phyloP scores from a whole-genome alignment of 2,888 invertebrate species.

The Resseliella maxima region DNA sequence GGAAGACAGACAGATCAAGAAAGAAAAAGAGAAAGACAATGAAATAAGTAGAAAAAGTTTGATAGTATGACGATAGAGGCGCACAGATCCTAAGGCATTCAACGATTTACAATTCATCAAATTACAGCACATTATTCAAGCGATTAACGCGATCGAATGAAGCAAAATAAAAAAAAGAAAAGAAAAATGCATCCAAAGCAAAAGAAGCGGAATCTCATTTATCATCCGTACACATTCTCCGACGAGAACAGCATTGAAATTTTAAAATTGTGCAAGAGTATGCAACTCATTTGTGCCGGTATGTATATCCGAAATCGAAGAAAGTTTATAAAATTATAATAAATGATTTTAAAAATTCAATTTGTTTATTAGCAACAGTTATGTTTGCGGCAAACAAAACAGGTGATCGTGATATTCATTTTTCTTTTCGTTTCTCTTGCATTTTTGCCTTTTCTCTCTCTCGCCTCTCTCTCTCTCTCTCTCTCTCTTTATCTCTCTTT shows the following conservation, averaged over 20 bases:
- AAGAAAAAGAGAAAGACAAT: too few species aligned
- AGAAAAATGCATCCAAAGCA: too few species aligned
- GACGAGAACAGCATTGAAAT: background rate
- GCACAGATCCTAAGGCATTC: background rate
- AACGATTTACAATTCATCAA: slow-evolving; percentile 3
- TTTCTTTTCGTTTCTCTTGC: background rate
- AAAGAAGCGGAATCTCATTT: slow-evolving; percentile 3
- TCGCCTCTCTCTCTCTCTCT: background rate
- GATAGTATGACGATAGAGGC: slow-evolving; percentile 20
- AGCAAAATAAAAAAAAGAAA: too few species aligned
- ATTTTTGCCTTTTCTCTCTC: background rate
- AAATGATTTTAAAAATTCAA: slow-evolving; percentile 44
- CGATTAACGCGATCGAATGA: slow-evolving; percentile 15
- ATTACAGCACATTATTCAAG: slow-evolving; percentile 28
- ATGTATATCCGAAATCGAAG: background rate
- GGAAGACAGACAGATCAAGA: too few species aligned
- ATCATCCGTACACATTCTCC: background rate
- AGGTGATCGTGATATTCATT: slow-evolving; percentile 49
- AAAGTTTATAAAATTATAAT: slow-evolving; percentile 28
- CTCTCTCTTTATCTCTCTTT: background rate
- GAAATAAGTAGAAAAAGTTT: too few species aligned
- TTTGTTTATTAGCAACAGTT: slow-evolving; percentile 40
- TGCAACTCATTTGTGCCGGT: background rate
- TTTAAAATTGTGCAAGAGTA: too few species aligned
- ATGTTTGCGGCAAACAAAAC: slow-evolving; percentile 2